phyloP scores from a whole-genome alignment of 2,113 vertebrate species.

The Epinephelus cyanopodus region DNA sequence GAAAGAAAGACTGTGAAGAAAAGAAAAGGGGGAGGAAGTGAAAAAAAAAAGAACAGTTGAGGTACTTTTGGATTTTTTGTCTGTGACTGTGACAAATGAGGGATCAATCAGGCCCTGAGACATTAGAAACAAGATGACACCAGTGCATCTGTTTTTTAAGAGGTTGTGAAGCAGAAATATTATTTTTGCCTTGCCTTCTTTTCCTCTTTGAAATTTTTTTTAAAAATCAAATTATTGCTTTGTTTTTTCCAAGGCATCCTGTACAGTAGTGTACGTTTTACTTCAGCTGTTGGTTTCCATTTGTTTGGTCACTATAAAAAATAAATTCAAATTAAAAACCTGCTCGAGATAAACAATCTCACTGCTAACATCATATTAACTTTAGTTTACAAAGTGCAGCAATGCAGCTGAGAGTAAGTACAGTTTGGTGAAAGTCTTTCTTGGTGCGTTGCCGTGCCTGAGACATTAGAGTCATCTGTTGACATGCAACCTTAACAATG shows the following conservation, averaged over 20 bases:
- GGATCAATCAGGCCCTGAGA: conserved; percentile 72
- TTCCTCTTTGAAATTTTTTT: background rate
- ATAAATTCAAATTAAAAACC: background rate
- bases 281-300: background rate
- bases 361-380: background rate
- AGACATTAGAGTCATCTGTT: background rate
- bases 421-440: background rate
- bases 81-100: conserved; percentile 73
- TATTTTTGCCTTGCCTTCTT: background rate
- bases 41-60: conserved; percentile 64
- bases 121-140: conserved; percentile 32
- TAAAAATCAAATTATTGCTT: background rate
- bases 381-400: background rate
- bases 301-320: background rate
- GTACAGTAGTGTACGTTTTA: background rate
- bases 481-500: background rate
- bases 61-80: conserved; percentile 64
- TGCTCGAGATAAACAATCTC: background rate
- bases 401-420: background rate
- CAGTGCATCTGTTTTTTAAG: conserved; percentile 46
- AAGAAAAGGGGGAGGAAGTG: conserved; percentile 50
- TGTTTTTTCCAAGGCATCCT: too few species aligned
- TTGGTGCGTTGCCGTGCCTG: background rate
- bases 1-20: conserved; percentile 70
- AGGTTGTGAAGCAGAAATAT: background rate